phyloP scores from a whole-genome alignment of 2,797 vertebrate genomes.

The Enteromius treurensis region DNA sequence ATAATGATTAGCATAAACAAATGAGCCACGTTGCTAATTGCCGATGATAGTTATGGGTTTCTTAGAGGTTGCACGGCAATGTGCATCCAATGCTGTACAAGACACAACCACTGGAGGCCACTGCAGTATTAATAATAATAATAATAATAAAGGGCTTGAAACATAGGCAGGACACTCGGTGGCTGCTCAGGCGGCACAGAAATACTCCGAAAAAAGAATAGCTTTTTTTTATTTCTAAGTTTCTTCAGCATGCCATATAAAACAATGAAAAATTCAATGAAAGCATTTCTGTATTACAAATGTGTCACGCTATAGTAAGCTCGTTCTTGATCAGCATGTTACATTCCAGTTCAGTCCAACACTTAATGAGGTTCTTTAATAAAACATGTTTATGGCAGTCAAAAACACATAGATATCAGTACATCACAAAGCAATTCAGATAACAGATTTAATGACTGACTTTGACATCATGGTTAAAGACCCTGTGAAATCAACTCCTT shows the following conservation, averaged over 20 bases:
- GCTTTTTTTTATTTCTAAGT: conserved; percentile 69
- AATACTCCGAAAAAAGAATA: conserved; percentile 67
- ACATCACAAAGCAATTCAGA: conserved; percentile 18
- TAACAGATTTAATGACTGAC: neutral
- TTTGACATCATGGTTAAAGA: conserved; percentile 15
- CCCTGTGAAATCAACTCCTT: neutral
- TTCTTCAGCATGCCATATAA: conserved; percentile 77
- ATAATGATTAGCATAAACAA: conserved; percentile 9
- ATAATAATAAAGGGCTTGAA: neutral
- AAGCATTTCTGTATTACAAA: conserved; percentile 70
- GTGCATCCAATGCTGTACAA: neutral
- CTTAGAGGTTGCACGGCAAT: neutral
- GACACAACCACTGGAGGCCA: conserved; percentile 20
- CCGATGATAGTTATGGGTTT: neutral
- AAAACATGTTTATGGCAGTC: conserved; percentile 24
- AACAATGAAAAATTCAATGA: conserved; percentile 73
- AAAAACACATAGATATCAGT: conserved; percentile 13
- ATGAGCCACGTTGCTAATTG: neutral
- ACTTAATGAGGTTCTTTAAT: conserved; percentile 9
- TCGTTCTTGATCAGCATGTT: conserved; percentile 23
- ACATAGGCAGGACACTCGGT: neutral
- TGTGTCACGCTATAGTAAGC: conserved; percentile 51
- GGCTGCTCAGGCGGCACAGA: neutral
- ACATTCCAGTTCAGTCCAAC: conserved; percentile 31
- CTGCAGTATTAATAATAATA: neutral